phyloP scores from a whole-genome alignment of 92 coral and sea anemone species.

The Palythoa grandiflora region DNA sequence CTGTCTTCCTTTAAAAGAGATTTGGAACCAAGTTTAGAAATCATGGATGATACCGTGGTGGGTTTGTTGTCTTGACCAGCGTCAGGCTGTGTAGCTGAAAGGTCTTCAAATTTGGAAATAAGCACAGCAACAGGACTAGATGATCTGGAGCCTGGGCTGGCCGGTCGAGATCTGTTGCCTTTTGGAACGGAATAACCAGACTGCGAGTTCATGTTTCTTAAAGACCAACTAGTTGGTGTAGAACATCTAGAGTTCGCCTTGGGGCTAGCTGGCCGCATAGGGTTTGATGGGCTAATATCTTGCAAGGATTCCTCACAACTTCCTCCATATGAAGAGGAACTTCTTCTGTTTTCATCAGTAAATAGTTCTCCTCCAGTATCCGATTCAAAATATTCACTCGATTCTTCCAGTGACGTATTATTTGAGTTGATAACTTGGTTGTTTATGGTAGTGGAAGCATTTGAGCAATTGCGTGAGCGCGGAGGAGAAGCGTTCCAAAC shows the following conservation, averaged over 20 bases:
- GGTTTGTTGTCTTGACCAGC: constrained; percentile 48
- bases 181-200: constrained; percentile 46
- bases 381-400: neutral
- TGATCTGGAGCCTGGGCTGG: constrained; percentile 78
- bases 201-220: neutral
- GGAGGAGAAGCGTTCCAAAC: constrained; percentile 63
- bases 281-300: constrained; percentile 2
- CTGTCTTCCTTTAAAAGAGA: constrained; percentile 81
- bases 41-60: constrained; percentile 77
- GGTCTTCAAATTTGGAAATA: constrained; percentile 78
- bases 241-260: neutral
- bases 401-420: neutral
- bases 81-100: constrained; percentile 56
- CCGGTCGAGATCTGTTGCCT: constrained; percentile 56
- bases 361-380: neutral
- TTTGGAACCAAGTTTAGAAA: constrained; percentile 80
- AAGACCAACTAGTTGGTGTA: constrained; percentile 58
- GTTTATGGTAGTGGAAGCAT: neutral
- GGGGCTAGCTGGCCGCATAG: neutral
- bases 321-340: neutral
- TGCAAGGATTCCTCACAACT: constrained; percentile 4
- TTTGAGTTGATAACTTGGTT: neutral
- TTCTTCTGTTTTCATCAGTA: neutral
- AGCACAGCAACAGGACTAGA: constrained; percentile 78
- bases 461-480: constrained; percentile 2